These are phyloP conservation scores for Helicoverpa armigera DNA, from an alignment of 1,140 invertebrate genomes.

Conservation along the genomic window DNA sequence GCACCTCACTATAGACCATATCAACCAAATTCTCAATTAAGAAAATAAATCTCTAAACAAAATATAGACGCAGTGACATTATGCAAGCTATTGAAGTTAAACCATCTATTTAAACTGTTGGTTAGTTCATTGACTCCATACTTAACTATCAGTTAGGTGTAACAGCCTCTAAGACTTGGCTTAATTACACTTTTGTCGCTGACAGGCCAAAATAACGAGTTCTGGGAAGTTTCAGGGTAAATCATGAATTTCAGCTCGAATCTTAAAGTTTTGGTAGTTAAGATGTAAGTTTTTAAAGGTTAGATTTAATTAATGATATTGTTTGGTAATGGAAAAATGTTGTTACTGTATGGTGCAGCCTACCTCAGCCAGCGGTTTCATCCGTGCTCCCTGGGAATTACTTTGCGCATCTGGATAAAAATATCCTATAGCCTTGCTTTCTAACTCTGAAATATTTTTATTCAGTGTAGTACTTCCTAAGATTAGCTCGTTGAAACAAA, in stretches of 20 bases:
- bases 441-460: too few species aligned
- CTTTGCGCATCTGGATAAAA: too few species aligned
- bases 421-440: too few species aligned
- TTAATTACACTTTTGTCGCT: slow-evolving; percentile 24
- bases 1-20: too few species aligned
- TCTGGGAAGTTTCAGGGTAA: slow-evolving; percentile 10
- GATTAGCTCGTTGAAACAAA: too few species aligned
- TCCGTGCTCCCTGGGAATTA: too few species aligned
- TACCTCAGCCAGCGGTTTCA: too few species aligned
- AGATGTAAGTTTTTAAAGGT: neutral
- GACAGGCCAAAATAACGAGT: slow-evolving; percentile 36
- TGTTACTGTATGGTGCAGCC: too few species aligned
- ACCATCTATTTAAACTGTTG: neutral
- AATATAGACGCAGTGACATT: neutral
- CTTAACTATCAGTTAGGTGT: neutral
- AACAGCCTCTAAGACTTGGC: slow-evolving; percentile 1
- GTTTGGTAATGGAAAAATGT: neutral
- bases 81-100: neutral
- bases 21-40: too few species aligned
- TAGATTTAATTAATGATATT: neutral
- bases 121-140: slow-evolving; percentile 10
- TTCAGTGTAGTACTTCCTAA: too few species aligned
- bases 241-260: slow-evolving; percentile 20
- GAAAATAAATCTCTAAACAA: too few species aligned
- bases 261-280: neutral